Evolutionary conservation across 1,140 invertebrate genomes (phyloP).

Genomic region (Hydropsyche tenuis): DNA sequence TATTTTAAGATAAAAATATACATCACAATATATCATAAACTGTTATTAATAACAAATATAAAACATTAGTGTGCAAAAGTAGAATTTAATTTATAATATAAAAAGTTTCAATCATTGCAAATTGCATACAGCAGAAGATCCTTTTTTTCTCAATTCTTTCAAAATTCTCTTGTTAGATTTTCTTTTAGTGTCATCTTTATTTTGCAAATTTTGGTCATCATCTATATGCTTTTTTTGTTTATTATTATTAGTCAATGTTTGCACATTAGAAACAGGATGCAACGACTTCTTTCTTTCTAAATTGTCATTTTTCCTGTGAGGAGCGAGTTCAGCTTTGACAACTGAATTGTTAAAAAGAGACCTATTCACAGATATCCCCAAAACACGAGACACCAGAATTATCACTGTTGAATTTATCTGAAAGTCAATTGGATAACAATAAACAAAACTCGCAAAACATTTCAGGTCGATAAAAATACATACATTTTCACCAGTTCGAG

Average conservation of each 20-base stretch:
- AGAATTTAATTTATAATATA: not conserved
- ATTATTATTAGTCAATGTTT: not conserved
- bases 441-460: not conserved
- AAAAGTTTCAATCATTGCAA: conserved; percentile 53
- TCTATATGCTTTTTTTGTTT: conserved; percentile 25
- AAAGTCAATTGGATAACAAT: conserved; percentile 30
- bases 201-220: not conserved
- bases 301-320: conserved; percentile 14
- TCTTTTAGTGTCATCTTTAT: conserved; percentile 22
- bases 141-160: conserved; percentile 55
- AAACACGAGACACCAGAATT: conserved; percentile 54
- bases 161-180: conserved; percentile 55
- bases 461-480: conserved; percentile 51
- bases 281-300: conserved; percentile 31
- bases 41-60: not conserved
- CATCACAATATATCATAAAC: not conserved
- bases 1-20: not conserved
- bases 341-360: conserved; percentile 44
- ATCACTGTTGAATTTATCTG: conserved; percentile 58
- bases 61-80: not conserved
- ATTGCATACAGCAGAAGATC: conserved; percentile 57
- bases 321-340: conserved; percentile 43
- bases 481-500: conserved; percentile 89
- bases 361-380: conserved; percentile 53
- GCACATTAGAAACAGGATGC: conserved; percentile 4